These are phyloP conservation scores for Solenopsis fugax DNA, from an alignment of 1,140 invertebrate species.

Conservation along the genomic window DNA sequence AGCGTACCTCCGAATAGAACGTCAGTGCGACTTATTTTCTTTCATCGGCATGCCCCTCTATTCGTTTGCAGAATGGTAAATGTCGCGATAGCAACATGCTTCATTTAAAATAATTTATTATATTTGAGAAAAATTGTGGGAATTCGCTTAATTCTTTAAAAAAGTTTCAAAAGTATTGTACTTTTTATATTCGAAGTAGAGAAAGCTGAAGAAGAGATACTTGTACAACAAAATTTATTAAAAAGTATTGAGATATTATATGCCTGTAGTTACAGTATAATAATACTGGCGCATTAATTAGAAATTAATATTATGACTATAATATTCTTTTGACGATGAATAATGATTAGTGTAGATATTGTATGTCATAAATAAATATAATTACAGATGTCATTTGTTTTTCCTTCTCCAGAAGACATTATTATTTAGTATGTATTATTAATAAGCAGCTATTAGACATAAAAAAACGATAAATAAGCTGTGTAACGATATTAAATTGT, in stretches of 20 bases:
- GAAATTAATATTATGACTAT: slow-evolving; percentile 6
- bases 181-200: neutral
- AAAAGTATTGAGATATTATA: neutral
- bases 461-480: too few relatives aligned
- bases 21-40: slow-evolving; percentile 1
- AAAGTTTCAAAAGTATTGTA: neutral
- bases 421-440: too few relatives aligned
- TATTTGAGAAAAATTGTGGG: neutral
- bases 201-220: neutral
- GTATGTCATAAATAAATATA: too few relatives aligned
- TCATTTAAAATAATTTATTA: neutral
- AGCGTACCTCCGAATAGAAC: slow-evolving; percentile 38
- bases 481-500: too few relatives aligned
- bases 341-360: neutral
- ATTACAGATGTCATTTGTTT: neutral
- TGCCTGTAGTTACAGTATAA: neutral
- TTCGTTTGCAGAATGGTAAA: neutral
- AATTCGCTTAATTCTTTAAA: neutral
- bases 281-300: neutral
- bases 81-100: neutral
- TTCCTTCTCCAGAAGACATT: neutral
- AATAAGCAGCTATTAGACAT: too few relatives aligned
- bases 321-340: neutral
- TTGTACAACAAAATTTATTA: neutral
- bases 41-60: neutral